Evolutionary conservation across 2,797 vertebrate species (phyloP).

Genomic region (Falco rusticolus): DNA sequence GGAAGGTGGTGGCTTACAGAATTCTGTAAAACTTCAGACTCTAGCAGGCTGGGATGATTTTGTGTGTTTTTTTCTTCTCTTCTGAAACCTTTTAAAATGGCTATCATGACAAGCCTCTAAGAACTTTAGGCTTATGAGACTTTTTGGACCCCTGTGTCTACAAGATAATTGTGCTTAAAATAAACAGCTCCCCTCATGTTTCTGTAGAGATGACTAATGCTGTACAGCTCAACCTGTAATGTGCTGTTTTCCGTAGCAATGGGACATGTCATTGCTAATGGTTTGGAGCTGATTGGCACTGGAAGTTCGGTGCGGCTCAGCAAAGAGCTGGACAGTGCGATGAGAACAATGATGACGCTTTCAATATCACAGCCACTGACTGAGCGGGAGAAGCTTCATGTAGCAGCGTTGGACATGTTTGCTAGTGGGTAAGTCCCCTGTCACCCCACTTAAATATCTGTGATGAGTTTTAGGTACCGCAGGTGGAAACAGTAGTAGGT

Average conservation of each 20-base stretch:
- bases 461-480: background rate
- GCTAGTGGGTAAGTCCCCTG: constrained; percentile 84
- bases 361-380: constrained; percentile 82
- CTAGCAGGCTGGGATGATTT: background rate
- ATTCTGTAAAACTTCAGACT: background rate
- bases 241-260: constrained; percentile 79
- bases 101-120: background rate
- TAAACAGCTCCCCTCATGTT: background rate
- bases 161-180: background rate
- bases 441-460: background rate
- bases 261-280: constrained; percentile 89
- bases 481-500: background rate
- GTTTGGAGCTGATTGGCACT: constrained; percentile 84
- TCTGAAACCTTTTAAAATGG: background rate
- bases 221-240: background rate
- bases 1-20: background rate
- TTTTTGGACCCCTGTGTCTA: background rate
- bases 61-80: background rate
- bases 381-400: constrained; percentile 86
- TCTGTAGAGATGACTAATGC: background rate
- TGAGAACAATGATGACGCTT: constrained; percentile 81
- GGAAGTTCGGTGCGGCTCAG: constrained; percentile 79
- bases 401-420: constrained; percentile 85
- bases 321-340: constrained; percentile 77
- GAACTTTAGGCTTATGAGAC: background rate